A percentile compares a stretch with the other conserved stretches of the same genome.
These are phyloP conservation scores for Ashinkailepas kermadecensis DNA, from an alignment of 2,888 invertebrate genomes.

Conservation along the genomic window DNA sequence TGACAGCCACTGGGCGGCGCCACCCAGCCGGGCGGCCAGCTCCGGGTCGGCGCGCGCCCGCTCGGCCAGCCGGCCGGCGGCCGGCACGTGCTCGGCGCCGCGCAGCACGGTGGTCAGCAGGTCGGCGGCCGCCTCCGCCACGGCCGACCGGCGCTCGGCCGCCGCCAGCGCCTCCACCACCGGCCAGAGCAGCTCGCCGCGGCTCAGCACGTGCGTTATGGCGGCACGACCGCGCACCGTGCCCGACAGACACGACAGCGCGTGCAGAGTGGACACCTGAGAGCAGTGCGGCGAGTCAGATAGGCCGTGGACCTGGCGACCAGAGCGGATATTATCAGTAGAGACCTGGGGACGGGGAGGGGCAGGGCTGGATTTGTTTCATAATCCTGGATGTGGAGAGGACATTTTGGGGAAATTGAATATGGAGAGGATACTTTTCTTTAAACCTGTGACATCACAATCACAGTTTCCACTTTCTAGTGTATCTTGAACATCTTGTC, in stretches of 20 bases:
- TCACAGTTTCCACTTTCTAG: too few relatives aligned
- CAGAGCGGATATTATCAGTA: too few relatives aligned
- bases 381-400: too few relatives aligned
- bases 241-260: not conserved
- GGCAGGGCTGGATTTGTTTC: too few relatives aligned
- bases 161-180: not conserved
- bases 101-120: not conserved
- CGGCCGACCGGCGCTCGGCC: not conserved
- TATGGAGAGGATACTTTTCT: too few relatives aligned
- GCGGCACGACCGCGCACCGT: not conserved
- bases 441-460: too few relatives aligned
- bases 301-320: too few relatives aligned
- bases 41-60: constrained; percentile 43
- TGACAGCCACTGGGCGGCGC: not conserved
- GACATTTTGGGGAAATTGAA: too few relatives aligned
- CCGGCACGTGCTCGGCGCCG: constrained; percentile 63
- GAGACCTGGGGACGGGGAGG: too few relatives aligned
- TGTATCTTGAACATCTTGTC: too few relatives aligned
- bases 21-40: constrained; percentile 23
- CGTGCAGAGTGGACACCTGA: not conserved
- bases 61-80: constrained; percentile 48
- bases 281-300: not conserved
- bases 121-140: not conserved
- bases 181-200: not conserved
- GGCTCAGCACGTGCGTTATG: constrained; percentile 4